A percentile compares a stretch with the other conserved stretches of the same genome.
Conservation (phyloP, 2,797 vertebrate species). For the Threskiornis aethiopicus region DNA sequence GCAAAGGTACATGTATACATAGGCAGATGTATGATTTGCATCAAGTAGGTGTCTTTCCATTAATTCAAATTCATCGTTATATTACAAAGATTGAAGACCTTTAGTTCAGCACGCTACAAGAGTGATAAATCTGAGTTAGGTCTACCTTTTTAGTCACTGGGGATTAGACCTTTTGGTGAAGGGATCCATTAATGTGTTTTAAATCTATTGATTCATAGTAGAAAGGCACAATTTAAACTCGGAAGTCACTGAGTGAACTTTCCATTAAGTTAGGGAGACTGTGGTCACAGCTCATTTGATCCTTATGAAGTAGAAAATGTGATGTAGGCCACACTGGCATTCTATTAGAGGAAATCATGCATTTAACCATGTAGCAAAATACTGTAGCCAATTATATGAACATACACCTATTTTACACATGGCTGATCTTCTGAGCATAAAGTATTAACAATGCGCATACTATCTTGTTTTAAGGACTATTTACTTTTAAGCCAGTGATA, state of each 20-base stretch:
- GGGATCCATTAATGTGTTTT: slow-evolving; percentile 59
- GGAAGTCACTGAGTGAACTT: slow-evolving; percentile 76
- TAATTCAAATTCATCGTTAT: neutral
- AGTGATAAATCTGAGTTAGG: slow-evolving; percentile 57
- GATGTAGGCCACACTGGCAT: slow-evolving; percentile 74
- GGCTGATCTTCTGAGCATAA: slow-evolving; percentile 54
- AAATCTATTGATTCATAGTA: slow-evolving; percentile 73
- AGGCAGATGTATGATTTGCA: neutral
- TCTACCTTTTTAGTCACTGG: neutral
- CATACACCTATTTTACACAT: slow-evolving; percentile 75
- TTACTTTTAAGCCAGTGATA: slow-evolving; percentile 55
- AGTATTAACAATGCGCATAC: slow-evolving; percentile 60
- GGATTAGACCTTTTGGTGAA: slow-evolving; percentile 59
- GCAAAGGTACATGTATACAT: neutral
- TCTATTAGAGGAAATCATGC: slow-evolving; percentile 78
- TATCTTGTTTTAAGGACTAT: slow-evolving; percentile 66
- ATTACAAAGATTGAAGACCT: neutral
- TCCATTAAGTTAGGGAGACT: slow-evolving; percentile 75
- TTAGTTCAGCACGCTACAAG: neutral
- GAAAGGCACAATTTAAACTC: slow-evolving; percentile 73
- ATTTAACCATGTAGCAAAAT: slow-evolving; percentile 75
- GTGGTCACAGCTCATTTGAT: slow-evolving; percentile 80
- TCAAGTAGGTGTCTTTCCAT: neutral
- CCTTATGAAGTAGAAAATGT: slow-evolving; percentile 80
- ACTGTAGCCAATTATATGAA: slow-evolving; percentile 73